A percentile compares a stretch with the other conserved stretches of the same genome.
These are phyloP conservation scores for Galleria mellonella DNA, from an alignment of 1,140 invertebrate genomes.

Conservation along the genomic window DNA sequence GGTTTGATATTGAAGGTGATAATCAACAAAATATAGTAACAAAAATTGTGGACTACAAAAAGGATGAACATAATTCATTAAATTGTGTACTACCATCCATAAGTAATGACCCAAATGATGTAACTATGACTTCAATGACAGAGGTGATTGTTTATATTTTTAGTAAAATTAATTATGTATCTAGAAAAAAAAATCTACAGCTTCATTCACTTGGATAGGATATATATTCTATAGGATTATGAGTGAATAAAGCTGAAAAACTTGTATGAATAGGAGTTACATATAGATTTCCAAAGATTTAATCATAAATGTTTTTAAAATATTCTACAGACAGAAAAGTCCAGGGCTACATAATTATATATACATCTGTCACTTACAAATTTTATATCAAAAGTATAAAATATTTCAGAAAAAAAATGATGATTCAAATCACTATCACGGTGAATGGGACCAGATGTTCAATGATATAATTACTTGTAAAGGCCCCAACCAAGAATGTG, in stretches of 20 bases:
- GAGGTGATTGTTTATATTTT: slow-evolving; percentile 33
- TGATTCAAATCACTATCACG: slow-evolving; percentile 44
- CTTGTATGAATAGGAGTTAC: no score
- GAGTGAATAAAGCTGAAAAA: no score
- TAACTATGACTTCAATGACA: slow-evolving; percentile 13
- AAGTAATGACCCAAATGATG: slow-evolving; percentile 50
- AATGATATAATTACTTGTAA: slow-evolving; percentile 62
- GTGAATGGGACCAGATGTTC: slow-evolving; percentile 70
- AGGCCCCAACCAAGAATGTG: slow-evolving; percentile 47
- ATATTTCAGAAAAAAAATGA: slow-evolving; percentile 46
- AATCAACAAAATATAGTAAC: slow-evolving; percentile 26
- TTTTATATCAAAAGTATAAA: neutral
- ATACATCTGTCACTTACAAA: neutral
- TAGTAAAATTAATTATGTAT: neutral
- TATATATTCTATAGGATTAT: no score
- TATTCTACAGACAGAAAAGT: no score
- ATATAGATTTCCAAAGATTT: no score
- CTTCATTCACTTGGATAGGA: no score
- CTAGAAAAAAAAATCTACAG: neutral
- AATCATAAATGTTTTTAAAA: no score
- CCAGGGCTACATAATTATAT: no score
- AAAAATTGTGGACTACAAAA: slow-evolving; percentile 19
- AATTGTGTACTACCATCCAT: slow-evolving; percentile 64
- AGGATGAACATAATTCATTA: slow-evolving; percentile 39
- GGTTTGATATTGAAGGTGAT: slow-evolving; percentile 51